phyloP scores from a whole-genome alignment of 2,888 invertebrate genomes.

The Cancer borealis region DNA sequence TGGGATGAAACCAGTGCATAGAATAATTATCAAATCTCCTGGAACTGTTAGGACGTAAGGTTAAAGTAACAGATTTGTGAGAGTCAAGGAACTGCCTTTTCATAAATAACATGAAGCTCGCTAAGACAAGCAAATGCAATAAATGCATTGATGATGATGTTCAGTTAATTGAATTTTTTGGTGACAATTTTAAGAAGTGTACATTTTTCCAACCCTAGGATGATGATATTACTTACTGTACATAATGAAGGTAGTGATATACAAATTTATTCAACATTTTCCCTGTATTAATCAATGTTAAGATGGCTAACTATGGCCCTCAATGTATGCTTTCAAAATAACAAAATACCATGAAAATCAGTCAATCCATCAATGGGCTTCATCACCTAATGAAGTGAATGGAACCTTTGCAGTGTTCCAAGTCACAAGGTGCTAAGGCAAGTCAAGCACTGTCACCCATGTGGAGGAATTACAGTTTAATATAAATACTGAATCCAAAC shows the following conservation, averaged over 20 bases:
- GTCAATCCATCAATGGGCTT: background rate
- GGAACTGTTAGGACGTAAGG: background rate
- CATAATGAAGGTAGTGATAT: constrained; percentile 32
- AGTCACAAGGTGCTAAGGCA: background rate
- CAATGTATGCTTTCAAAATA: constrained; percentile 25
- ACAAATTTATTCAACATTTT: constrained; percentile 11
- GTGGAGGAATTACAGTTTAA: constrained; percentile 26
- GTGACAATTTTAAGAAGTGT: constrained; percentile 6
- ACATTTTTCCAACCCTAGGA: constrained; percentile 35
- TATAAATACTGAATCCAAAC: background rate
- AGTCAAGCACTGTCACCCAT: constrained; percentile 16
- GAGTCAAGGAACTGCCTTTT: constrained; percentile 26
- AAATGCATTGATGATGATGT: constrained; percentile 23
- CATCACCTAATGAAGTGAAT: background rate
- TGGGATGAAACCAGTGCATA: constrained; percentile 77
- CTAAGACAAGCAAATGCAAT: background rate
- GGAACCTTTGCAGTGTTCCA: background rate
- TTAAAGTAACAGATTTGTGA: background rate
- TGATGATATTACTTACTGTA: background rate
- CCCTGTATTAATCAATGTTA: constrained; percentile 38
- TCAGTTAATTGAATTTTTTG: background rate
- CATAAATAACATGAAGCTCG: background rate
- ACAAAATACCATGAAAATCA: background rate
- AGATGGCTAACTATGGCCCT: background rate
- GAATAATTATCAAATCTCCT: constrained; percentile 3